Conservation (phyloP, 2,888 invertebrate genomes). For the Lathronympha strigana region DNA sequence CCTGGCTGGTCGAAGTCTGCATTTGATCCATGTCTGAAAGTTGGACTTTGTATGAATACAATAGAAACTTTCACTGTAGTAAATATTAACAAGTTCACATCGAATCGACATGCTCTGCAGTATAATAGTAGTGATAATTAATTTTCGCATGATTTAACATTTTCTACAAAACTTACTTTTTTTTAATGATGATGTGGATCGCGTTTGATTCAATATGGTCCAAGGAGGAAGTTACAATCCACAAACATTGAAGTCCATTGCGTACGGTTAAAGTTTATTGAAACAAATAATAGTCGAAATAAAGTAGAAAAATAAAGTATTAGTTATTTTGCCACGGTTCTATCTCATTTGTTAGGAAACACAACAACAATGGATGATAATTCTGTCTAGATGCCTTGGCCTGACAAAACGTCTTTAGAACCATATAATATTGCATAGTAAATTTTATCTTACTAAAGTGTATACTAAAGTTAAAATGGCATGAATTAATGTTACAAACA, state of each 20-base stretch:
- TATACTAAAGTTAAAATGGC: neutral
- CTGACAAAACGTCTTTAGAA: neutral
- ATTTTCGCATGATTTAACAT: neutral
- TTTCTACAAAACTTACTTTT: constrained; percentile 26
- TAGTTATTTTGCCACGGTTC: constrained; percentile 59
- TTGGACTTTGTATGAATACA: neutral
- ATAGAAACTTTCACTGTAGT: neutral
- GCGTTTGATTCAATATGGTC: constrained; percentile 21
- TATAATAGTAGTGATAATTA: neutral
- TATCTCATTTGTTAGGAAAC: constrained; percentile 47
- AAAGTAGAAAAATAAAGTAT: constrained; percentile 46
- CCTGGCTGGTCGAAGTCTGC: constrained; percentile 54
- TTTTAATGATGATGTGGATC: constrained; percentile 33
- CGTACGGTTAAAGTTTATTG: neutral
- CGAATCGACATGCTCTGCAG: neutral
- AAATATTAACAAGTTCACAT: neutral
- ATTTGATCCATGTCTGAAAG: constrained; percentile 68
- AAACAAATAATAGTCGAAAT: constrained; percentile 14
- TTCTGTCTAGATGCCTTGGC: constrained; percentile 12
- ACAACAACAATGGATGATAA: constrained; percentile 48
- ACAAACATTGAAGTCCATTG: neutral
- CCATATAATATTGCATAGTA: neutral
- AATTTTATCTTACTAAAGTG: neutral
- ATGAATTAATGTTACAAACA: neutral
- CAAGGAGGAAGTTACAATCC: constrained; percentile 12